A percentile compares a stretch with the other conserved stretches of the same genome.
These are phyloP conservation scores for Hypolimnas misippus DNA, from an alignment of 2,888 invertebrate genomes.

Conservation along the genomic window DNA sequence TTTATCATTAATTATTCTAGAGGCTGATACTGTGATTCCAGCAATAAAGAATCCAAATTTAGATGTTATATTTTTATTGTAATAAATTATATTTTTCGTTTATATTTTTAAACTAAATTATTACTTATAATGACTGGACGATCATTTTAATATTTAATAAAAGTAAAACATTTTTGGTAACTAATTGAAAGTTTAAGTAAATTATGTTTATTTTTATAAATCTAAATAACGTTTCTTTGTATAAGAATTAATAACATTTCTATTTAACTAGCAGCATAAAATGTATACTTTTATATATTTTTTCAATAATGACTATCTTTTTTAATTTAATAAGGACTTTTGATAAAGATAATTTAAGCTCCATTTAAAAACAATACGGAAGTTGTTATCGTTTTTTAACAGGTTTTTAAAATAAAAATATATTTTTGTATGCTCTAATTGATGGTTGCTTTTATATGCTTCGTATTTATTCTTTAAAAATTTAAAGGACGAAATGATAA, in stretches of 20 bases:
- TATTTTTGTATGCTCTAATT: background rate
- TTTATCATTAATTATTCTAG: slow-evolving; percentile 16
- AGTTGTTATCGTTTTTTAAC: background rate
- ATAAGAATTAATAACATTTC: too few species aligned
- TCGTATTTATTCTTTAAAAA: background rate
- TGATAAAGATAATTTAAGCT: background rate
- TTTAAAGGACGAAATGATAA: too few species aligned
- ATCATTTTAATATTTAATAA: too few species aligned
- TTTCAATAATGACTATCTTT: too few species aligned
- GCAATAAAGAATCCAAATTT: slow-evolving; percentile 16
- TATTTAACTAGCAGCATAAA: too few species aligned
- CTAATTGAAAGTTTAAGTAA: too few species aligned
- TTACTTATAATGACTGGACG: too few species aligned
- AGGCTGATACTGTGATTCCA: slow-evolving; percentile 40
- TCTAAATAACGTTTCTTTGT: too few species aligned
- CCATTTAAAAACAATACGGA: background rate
- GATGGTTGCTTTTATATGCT: background rate
- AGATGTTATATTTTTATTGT: slow-evolving; percentile 5
- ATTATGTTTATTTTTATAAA: too few species aligned
- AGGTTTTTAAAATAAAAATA: background rate
- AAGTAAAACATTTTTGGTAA: too few species aligned
- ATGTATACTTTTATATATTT: too few species aligned
- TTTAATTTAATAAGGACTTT: too few species aligned
- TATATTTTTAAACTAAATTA: background rate
- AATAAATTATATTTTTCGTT: background rate